Conservation (phyloP, 2,113 vertebrate species). For the Leptobrachium leishanense region DNA sequence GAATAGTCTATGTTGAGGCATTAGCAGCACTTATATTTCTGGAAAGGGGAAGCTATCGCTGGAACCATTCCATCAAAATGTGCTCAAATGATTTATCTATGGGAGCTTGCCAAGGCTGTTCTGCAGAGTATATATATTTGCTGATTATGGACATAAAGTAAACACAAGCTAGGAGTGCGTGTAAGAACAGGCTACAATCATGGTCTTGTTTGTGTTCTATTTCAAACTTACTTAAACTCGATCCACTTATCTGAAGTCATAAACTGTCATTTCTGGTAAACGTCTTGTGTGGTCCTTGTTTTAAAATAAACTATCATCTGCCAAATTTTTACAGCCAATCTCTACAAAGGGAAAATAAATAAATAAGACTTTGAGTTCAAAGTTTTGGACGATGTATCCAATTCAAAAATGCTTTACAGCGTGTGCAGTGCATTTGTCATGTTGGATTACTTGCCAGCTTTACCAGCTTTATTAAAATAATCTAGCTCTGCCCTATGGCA, state of each 20-base stretch:
- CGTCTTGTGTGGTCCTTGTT: conserved; percentile 61
- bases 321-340: conserved; percentile 28
- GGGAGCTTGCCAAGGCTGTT: conserved; percentile 15
- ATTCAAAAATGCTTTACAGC: conserved; percentile 39
- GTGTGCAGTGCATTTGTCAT: conserved; percentile 14
- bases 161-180: conserved; percentile 33
- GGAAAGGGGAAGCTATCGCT: background rate
- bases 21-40: background rate
- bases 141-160: background rate
- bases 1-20: background rate
- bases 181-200: conserved; percentile 26
- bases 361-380: conserved; percentile 45
- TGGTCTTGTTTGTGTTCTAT: conserved; percentile 29
- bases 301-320: conserved; percentile 59
- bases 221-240: conserved; percentile 43
- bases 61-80: background rate
- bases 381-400: conserved; percentile 45
- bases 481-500: too few relatives aligned
- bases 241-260: conserved; percentile 52
- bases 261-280: conserved; percentile 42
- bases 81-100: background rate
- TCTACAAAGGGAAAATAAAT: conserved; percentile 51
- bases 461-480: too few relatives aligned
- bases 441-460: background rate
- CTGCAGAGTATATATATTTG: conserved; percentile 27